Percentiles rank a stretch among this genome's conserved stretches.
These are phyloP conservation scores for Paramormyrops hopkinsi DNA, from an alignment of 2,797 vertebrate species.

Conservation along the genomic window DNA sequence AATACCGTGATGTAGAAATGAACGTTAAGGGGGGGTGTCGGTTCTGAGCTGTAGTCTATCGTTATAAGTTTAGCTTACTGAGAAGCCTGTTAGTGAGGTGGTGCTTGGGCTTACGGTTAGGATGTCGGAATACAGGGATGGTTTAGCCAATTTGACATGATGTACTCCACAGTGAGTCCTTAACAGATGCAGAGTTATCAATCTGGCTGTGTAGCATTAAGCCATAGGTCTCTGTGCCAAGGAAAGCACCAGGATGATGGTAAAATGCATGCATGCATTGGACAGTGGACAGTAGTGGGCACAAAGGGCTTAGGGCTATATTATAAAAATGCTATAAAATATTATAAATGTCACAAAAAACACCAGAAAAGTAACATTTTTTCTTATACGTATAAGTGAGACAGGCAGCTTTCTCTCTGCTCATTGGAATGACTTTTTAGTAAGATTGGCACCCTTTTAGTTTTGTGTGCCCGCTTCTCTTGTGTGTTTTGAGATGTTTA, in stretches of 20 bases:
- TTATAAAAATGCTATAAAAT: background rate
- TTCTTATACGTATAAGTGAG: background rate
- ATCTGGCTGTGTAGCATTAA: background rate
- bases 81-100: background rate
- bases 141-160: background rate
- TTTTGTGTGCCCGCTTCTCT: background rate
- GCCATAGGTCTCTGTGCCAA: background rate
- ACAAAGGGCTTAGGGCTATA: background rate
- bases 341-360: background rate
- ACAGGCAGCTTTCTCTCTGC: background rate
- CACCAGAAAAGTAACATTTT: background rate
- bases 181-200: background rate
- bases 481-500: background rate
- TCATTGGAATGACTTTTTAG: background rate
- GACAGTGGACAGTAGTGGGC: background rate
- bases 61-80: background rate
- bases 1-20: background rate
- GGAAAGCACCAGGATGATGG: background rate
- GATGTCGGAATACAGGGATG: background rate
- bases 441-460: background rate
- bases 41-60: background rate
- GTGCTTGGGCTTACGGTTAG: background rate
- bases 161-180: background rate
- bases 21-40: background rate
- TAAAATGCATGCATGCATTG: background rate